Base-by-base conservation (phyloP, 2,888 invertebrate genomes). In the Calameuta idolon region DNA sequence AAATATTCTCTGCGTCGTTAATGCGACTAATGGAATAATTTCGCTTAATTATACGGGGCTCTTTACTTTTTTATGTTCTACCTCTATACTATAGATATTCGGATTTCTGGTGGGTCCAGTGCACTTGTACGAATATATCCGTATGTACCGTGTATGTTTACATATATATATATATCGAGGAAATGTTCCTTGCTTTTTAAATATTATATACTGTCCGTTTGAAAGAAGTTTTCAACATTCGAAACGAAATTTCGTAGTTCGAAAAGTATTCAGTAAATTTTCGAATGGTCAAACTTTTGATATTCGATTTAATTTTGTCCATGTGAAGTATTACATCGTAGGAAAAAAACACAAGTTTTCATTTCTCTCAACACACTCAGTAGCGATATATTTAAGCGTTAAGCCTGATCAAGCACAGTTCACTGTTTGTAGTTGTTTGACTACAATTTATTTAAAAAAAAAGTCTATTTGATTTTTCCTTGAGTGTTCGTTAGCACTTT, bases 11-110 rank as follows among this genome's bases (percentile, higher is more conserved):
- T 23, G 23, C 23, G 55, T 23, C 55, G 55, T 55, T 55, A 55
- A 55, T 55, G 55, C 55, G 79, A 78, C 77, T 74, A 77, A 80
- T 76, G 75, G 75, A 79, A 82, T 79, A 80, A 81, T 78, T 77
- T 75, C 31, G 35, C 71, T 76, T 74, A 78, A 79, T 82, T 82
- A 77, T 74, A 76, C 77, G 75, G 69, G 68, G 69, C 23, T 55
- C 55, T 55, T 55, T 55, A 55, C 5, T 55, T 55, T 55, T 55
- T 55, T 55, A 23, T 55, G 1, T 55, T 23, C 15, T 55, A 23
- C 15, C 23, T 55, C 9, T 55, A 55, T 9, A 23, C 9, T 55
- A 23, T 55, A 23, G 23, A 23, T 55, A 55, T 23, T 55, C 23
- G 55, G 2, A 55, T 55, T 55, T 55, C 55, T 55, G 55, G 55